A percentile compares a stretch with the other conserved stretches of the same genome.
Evolutionary conservation across 2,888 invertebrate genomes (phyloP).

Genomic region (Camponotus fellah): DNA sequence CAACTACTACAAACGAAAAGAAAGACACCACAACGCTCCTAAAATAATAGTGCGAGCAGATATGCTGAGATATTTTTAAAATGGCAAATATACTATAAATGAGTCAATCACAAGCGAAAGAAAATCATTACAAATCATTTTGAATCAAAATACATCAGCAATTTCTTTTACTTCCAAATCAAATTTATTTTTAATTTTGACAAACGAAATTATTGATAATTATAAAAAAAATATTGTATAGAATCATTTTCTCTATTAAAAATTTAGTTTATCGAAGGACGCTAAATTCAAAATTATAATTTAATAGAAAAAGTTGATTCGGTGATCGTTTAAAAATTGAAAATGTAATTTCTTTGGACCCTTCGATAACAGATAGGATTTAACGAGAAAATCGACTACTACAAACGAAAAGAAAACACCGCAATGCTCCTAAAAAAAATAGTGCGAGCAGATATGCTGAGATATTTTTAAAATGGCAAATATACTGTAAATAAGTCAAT

Average conservation of each 20-base stretch:
- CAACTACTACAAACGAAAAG: no score
- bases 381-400: background rate
- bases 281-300: background rate
- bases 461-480: background rate
- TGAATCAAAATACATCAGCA: background rate
- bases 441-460: background rate
- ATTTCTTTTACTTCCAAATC: background rate
- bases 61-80: background rate
- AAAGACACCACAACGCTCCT: background rate
- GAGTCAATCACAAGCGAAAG: background rate
- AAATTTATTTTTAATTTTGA: background rate
- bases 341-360: background rate
- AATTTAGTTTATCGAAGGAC: background rate
- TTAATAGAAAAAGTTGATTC: background rate
- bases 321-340: background rate
- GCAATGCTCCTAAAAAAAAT: background rate
- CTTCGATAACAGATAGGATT: no score
- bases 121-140: background rate
- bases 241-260: background rate
- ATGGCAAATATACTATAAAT: background rate
- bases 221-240: background rate
- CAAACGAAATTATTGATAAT: background rate
- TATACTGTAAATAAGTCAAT: background rate
- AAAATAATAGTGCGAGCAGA: background rate
- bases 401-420: background rate